Base-by-base conservation (phyloP, 2,888 invertebrate species). In the Pseudococcus longispinus region DNA sequence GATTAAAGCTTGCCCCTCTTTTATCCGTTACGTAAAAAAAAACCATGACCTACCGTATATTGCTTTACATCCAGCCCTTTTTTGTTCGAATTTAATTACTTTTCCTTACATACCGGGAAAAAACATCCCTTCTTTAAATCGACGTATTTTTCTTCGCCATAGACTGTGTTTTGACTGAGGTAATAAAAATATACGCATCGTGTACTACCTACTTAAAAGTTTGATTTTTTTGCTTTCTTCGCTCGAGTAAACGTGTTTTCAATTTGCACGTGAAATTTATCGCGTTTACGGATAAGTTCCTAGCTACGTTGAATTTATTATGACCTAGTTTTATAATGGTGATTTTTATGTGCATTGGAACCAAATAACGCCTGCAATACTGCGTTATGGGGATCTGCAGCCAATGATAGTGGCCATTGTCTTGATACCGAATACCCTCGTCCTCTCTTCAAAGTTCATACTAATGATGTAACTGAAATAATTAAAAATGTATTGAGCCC, bases 1-100 rank as follows among this genome's bases (percentile, higher is more conserved):
- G 77, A 80, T 80, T 80, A 80, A 42, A 80, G 77, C 77, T 80
- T 37, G 77, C 42, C 77, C 77, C 42, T 80, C 11, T 29, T 80
- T 80, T 80, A 80, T 80, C 42, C 77, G 77, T 42, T 80, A 42
- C 77, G 42, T 42, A 80, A 13, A 42, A 13, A 42, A 37, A 37
- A 74, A 44, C 85, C 85, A 60, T 85, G 85, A 85, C 85, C 85
- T 85, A 85, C 70, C 44, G 44, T 74, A 42, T 26, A 70, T 26
- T 46, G 20, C 85, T 85, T 85, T 74, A 74, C 74, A 85, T 85
- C 85, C n/a, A 44, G 32, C 85, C 70, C 65, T 74, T 44, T 70
- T 85, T 74, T 42, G 32, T 44, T 74, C 20, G 77, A 80, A 80
- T 80, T 80, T 80, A 80, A 80, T 80, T 80, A 80, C 77, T 80